Evolutionary conservation across 2,888 invertebrate genomes (phyloP).

Genomic region (Anagyrus pseudococci): DNA sequence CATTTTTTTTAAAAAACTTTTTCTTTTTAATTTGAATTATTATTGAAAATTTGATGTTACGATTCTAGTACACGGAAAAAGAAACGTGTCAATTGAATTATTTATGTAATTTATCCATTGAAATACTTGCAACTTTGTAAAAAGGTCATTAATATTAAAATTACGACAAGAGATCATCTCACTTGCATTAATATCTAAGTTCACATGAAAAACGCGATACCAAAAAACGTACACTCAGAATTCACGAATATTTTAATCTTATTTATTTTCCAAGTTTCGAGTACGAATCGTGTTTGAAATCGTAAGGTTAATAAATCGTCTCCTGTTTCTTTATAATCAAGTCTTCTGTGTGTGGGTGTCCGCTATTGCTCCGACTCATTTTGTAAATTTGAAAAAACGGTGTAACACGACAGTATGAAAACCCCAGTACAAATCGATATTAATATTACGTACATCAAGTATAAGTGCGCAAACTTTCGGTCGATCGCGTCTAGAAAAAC

Average conservation of each 20-base stretch:
- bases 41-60: slow-evolving; percentile 18
- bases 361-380: slow-evolving; percentile 23
- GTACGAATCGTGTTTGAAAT: too few species aligned
- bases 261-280: too few species aligned
- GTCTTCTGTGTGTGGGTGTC: slow-evolving; percentile 33
- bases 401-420: slow-evolving; percentile 28
- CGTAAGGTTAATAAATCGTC: too few species aligned
- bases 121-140: slow-evolving; percentile 26
- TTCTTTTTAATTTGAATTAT: slow-evolving; percentile 23
- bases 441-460: slow-evolving; percentile 19
- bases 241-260: slow-evolving; percentile 24
- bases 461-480: slow-evolving; percentile 25
- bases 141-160: slow-evolving; percentile 36
- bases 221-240: slow-evolving; percentile 34
- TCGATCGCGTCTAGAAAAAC: too few species aligned
- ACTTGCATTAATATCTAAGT: slow-evolving; percentile 28
- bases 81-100: slow-evolving; percentile 26
- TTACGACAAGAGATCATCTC: slow-evolving; percentile 34
- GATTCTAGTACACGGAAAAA: slow-evolving; percentile 31
- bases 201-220: slow-evolving; percentile 29
- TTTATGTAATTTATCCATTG: too few species aligned
- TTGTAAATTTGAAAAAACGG: slow-evolving; percentile 27
- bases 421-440: slow-evolving; percentile 28
- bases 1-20: neutral
- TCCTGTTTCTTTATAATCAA: slow-evolving; percentile 28